phyloP scores from a whole-genome alignment of 2,888 invertebrate genomes.

The Aromia moschata region DNA sequence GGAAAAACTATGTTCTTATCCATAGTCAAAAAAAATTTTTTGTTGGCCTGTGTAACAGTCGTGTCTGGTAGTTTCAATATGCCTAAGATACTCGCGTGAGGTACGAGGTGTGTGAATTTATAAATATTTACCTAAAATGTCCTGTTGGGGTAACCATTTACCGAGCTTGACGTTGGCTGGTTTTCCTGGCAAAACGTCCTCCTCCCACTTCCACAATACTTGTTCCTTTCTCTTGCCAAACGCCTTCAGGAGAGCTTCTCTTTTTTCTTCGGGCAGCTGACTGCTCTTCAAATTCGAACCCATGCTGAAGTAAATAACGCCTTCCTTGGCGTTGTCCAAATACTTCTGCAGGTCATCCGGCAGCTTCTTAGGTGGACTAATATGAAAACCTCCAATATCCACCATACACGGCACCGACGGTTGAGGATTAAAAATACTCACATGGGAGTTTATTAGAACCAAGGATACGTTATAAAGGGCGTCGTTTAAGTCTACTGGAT shows the following conservation, averaged over 20 bases:
- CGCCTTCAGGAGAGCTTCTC: conserved; percentile 66
- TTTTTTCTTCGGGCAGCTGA: conserved; percentile 66
- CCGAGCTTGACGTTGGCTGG: conserved; percentile 78
- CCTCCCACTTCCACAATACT: conserved; percentile 67
- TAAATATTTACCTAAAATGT: conserved; percentile 57
- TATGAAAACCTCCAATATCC: conserved; percentile 68
- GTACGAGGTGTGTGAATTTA: background rate
- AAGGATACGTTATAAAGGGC: conserved; percentile 48
- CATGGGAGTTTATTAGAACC: conserved; percentile 60
- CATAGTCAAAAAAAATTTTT: too few species aligned
- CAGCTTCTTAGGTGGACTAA: conserved; percentile 45
- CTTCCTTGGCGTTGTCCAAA: conserved; percentile 65
- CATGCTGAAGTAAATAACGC: conserved; percentile 69
- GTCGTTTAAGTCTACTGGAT: conserved; percentile 45
- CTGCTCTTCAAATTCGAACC: conserved; percentile 69
- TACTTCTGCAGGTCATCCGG: conserved; percentile 64
- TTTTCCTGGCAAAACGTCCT: conserved; percentile 66
- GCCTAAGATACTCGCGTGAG: background rate
- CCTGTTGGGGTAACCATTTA: conserved; percentile 73
- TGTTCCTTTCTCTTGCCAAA: conserved; percentile 68
- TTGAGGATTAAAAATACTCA: conserved; percentile 63
- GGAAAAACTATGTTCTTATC: too few species aligned
- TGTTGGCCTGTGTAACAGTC: too few species aligned
- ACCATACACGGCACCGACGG: conserved; percentile 67
- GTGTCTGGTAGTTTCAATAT: too few species aligned